A percentile compares a stretch with the other conserved stretches of the same genome.
phyloP scores from a whole-genome alignment of 2,113 vertebrate species.

The Chloebia gouldiae region DNA sequence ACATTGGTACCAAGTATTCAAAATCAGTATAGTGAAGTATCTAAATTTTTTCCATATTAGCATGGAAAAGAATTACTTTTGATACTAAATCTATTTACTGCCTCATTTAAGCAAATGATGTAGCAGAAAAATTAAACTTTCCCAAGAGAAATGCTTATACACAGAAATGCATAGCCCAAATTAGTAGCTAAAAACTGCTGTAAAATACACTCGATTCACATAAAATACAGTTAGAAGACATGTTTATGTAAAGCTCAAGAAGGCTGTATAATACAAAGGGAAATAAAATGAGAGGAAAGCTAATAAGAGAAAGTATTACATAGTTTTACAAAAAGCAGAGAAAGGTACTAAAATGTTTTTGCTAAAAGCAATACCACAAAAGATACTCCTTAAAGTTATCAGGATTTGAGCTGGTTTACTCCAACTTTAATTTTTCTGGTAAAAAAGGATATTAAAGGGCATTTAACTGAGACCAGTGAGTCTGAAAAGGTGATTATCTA shows the following conservation, averaged over 20 bases:
- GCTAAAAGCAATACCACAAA: neutral
- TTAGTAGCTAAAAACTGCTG: neutral
- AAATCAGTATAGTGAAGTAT: neutral
- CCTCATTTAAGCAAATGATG: neutral
- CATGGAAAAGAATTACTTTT: neutral
- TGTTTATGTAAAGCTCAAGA: neutral
- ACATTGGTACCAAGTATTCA: neutral
- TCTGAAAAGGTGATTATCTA: neutral
- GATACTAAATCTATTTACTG: neutral
- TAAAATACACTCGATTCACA: neutral
- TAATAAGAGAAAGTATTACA: neutral
- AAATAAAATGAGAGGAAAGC: neutral
- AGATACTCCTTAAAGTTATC: neutral
- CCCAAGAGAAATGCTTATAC: neutral
- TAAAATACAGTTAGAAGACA: neutral
- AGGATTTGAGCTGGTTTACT: neutral
- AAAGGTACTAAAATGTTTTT: neutral
- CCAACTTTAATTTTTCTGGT: neutral
- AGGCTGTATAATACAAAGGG: neutral
- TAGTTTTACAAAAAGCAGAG: neutral
- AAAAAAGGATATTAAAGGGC: neutral
- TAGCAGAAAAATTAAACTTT: neutral
- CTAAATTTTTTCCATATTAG: neutral
- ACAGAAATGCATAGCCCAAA: neutral
- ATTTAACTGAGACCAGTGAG: neutral